phyloP scores from a whole-genome alignment of 2,797 vertebrate species.

The Iguana delicatissima region DNA sequence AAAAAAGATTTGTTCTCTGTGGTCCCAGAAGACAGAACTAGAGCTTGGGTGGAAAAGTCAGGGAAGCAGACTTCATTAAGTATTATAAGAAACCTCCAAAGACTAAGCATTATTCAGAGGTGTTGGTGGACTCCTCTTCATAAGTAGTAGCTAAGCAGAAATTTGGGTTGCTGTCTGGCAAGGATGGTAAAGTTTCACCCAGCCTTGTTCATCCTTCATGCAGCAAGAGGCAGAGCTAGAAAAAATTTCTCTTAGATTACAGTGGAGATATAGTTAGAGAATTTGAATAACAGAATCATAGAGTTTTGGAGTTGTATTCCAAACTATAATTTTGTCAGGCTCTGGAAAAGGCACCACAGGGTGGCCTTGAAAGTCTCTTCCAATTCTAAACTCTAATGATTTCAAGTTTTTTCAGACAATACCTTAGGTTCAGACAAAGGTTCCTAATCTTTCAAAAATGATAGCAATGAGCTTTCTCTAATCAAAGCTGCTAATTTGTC shows the following conservation, averaged over 20 bases:
- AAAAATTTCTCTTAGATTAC: too few relatives aligned
- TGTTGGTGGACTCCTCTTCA: not conserved
- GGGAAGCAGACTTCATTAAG: not conserved
- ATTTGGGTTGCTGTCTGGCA: not conserved
- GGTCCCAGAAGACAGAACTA: not conserved
- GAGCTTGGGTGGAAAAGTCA: not conserved
- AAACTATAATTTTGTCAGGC: not conserved
- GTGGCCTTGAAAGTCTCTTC: not conserved
- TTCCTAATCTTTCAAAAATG: too few relatives aligned
- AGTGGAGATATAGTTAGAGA: too few relatives aligned
- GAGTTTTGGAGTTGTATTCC: not conserved
- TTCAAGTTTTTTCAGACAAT: not conserved
- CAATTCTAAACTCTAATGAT: not conserved
- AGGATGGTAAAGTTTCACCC: not conserved
- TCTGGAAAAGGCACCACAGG: not conserved
- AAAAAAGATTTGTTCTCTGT: not conserved
- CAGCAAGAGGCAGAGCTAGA: not conserved
- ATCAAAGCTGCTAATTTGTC: too few relatives aligned
- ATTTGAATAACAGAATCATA: not conserved
- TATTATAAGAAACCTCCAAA: not conserved
- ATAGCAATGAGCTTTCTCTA: too few relatives aligned
- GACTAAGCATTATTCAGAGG: not conserved
- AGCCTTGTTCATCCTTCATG: not conserved
- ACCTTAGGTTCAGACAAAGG: not conserved
- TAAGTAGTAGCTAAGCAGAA: not conserved